Evolutionary conservation across 2,888 invertebrate species (phyloP).

Genomic region (Ophion ellenae): DNA sequence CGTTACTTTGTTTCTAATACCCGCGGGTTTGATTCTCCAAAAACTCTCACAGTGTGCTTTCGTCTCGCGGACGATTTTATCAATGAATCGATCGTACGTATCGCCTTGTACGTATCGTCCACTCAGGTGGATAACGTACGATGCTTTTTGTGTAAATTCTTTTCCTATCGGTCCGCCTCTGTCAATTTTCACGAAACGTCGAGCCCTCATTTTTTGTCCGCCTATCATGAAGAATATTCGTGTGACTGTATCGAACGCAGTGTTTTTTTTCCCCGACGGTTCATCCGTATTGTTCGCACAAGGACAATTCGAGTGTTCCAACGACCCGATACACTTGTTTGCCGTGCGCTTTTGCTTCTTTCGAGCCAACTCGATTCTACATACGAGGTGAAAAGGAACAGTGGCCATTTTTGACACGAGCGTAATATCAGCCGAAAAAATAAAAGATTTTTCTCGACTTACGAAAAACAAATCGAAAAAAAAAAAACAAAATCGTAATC

Average conservation of each 20-base stretch:
- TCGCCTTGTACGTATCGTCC: not conserved
- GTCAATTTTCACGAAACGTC: constrained; percentile 2
- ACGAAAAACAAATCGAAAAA: too few species aligned
- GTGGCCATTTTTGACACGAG: too few species aligned
- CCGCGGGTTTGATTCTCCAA: not conserved
- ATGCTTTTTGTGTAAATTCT: not conserved
- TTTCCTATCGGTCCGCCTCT: not conserved
- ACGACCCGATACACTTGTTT: too few species aligned
- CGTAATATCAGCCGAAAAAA: too few species aligned
- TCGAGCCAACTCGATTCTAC: too few species aligned
- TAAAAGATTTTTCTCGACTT: too few species aligned
- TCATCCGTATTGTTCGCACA: constrained; percentile 37
- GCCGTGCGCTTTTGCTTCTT: too few species aligned
- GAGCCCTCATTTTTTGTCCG: not conserved
- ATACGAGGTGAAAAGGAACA: too few species aligned
- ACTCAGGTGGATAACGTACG: not conserved
- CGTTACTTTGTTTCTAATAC: constrained; percentile 13
- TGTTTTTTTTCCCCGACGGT: not conserved
- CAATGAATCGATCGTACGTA: constrained; percentile 7
- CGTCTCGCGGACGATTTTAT: not conserved
- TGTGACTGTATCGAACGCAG: not conserved
- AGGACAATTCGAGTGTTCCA: not conserved
- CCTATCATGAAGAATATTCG: not conserved
- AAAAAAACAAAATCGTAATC: too few species aligned
- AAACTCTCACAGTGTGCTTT: not conserved